Evolutionary conservation across 2,888 invertebrate species (phyloP), one percentile per base, ranked within the genome.

Genomic region (Eupithecia centaureata): DNA sequence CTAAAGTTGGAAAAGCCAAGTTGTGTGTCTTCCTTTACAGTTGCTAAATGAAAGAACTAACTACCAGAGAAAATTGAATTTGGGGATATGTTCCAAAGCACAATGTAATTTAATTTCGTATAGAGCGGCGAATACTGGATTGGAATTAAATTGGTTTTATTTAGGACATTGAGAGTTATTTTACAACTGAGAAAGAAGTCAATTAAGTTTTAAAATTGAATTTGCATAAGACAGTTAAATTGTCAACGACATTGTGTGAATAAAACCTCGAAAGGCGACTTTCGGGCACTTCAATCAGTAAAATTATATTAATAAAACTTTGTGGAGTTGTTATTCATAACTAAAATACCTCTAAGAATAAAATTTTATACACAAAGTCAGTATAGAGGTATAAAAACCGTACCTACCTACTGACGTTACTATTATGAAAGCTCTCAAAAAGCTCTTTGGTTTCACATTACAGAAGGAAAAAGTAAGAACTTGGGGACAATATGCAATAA

Each of bases 401-500:
- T n/a, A n/a, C n/a, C n/a, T n/a, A n/a, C n/a, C n/a, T n/a, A n/a
- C n/a, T n/a, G n/a, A n/a, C n/a, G n/a, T n/a, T n/a, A n/a, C n/a
- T n/a, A n/a, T n/a, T n/a, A n/a, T n/a, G 60, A 63, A 63, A 28
- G 38, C 35, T 59, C 27, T 27, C 42, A 60, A 57, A 58, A 57
- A 64, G 64, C 38, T 61, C 15, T n/a, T 62, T 18, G 35, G 54
- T 56, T 52, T 15, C 25, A 56, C 28, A 27, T 30, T 52, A 52
- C 27, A 57, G 4, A 57, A 22, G 32, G 18, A 57, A 22, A 56
- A 57, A 57, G 18, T 22, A 57, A 67, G 68, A 70, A 54, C 22
- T 27, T 59, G 52, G 12, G 58, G 51, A 64, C 65, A 65, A 64
- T 61, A 69, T 73, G 61, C 70, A 74, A 72, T 54, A 61, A 72